Evolutionary conservation across 2,113 vertebrate genomes (phyloP).

Genomic region (Pelvicachromis taeniatus): DNA sequence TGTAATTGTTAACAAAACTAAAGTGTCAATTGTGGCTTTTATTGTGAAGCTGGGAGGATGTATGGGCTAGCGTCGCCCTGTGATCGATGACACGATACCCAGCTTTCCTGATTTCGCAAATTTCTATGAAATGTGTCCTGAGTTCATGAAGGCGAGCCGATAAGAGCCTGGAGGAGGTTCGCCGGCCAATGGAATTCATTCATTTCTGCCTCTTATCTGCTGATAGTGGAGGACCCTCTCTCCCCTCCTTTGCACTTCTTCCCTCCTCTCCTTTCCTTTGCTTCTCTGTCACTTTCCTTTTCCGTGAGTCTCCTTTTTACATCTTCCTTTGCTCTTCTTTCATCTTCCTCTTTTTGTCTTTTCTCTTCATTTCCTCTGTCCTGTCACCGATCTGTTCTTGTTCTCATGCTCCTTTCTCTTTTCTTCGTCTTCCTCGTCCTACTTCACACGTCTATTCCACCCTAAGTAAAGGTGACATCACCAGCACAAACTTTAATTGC

Average conservation of each 20-base stretch:
- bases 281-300: constrained; percentile 5
- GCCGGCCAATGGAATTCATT: constrained; percentile 65
- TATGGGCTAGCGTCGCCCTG: constrained; percentile 38
- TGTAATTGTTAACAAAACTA: constrained; percentile 9
- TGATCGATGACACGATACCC: constrained; percentile 48
- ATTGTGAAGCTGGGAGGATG: constrained; percentile 44
- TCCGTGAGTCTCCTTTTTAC: background rate
- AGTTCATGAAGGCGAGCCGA: constrained; percentile 56
- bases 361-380: background rate
- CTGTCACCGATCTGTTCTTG: background rate
- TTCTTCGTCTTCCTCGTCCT: background rate
- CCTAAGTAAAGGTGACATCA: background rate
- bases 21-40: constrained; percentile 53
- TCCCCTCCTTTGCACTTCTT: background rate
- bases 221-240: constrained; percentile 38
- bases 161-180: constrained; percentile 59
- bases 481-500: background rate
- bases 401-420: background rate
- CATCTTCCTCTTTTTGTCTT: background rate
- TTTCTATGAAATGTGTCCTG: constrained; percentile 68
- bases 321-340: background rate
- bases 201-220: constrained; percentile 73
- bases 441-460: background rate
- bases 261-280: background rate
- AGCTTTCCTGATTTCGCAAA: constrained; percentile 66